These are phyloP conservation scores for Rhagium mordax DNA, from an alignment of 2,888 invertebrate species.

Conservation along the genomic window DNA sequence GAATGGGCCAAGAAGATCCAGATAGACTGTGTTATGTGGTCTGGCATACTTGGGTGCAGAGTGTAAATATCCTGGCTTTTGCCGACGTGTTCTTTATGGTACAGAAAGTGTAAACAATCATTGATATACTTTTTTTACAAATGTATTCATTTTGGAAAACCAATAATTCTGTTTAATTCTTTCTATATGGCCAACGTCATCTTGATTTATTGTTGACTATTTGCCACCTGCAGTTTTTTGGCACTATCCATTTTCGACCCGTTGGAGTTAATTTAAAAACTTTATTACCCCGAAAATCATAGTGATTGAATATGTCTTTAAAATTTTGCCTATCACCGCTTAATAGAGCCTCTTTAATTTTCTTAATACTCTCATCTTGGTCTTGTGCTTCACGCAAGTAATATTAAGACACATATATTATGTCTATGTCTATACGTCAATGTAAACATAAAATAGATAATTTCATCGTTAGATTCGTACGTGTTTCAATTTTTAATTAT, in stretches of 20 bases:
- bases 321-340: background rate
- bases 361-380: background rate
- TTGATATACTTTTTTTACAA: background rate
- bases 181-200: background rate
- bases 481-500: too few species aligned
- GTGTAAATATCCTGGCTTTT: background rate
- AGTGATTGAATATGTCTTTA: background rate
- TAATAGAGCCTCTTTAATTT: background rate
- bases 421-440: too few species aligned
- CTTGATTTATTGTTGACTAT: background rate
- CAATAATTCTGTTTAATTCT: background rate
- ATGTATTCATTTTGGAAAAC: background rate
- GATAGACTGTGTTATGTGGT: constrained; percentile 43
- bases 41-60: background rate
- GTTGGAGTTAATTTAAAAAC: background rate
- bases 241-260: background rate
- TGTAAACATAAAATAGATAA: too few species aligned
- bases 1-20: constrained; percentile 67
- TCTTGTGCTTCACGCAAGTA: too few species aligned
- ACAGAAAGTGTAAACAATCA: background rate
- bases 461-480: too few species aligned
- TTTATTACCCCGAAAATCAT: background rate
- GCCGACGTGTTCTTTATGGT: background rate
- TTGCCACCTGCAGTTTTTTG: background rate
- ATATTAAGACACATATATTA: too few species aligned